phyloP scores from a whole-genome alignment of 2,888 invertebrate species.

The Oscheius onirici region DNA sequence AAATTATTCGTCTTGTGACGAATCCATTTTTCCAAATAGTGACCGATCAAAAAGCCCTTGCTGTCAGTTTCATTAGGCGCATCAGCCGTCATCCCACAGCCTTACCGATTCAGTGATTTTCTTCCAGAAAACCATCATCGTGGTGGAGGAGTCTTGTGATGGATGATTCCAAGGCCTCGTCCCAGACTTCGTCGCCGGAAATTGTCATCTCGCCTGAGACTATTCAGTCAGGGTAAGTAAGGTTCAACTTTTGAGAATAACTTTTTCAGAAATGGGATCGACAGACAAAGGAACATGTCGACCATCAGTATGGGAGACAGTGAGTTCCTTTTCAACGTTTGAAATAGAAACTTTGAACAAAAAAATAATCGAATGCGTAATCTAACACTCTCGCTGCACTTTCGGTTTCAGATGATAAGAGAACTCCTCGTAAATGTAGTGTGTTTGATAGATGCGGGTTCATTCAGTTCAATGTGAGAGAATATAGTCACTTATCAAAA shows the following conservation, averaged over 20 bases:
- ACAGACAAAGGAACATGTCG: slow-evolving; percentile 55
- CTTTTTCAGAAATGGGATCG: slow-evolving; percentile 30
- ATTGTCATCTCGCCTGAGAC: slow-evolving; percentile 46
- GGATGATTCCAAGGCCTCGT: slow-evolving; percentile 42
- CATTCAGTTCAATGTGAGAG: no score
- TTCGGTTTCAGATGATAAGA: no score
- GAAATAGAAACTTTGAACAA: no score
- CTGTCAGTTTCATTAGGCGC: slow-evolving; percentile 4
- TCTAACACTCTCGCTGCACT: no score
- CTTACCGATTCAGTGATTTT: background rate
- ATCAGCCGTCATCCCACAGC: background rate
- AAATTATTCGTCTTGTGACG: background rate
- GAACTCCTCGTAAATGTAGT: no score
- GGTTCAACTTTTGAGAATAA: background rate
- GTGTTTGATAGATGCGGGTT: no score
- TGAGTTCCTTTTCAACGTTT: slow-evolving; percentile 38
- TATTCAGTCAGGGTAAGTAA: background rate
- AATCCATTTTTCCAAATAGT: slow-evolving; percentile 2
- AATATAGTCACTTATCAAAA: no score
- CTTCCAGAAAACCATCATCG: slow-evolving; percentile 46
- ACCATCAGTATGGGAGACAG: slow-evolving; percentile 58
- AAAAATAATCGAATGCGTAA: no score
- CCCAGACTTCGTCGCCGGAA: slow-evolving; percentile 32
- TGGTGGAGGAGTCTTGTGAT: slow-evolving; percentile 57
- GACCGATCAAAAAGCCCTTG: slow-evolving; percentile 13